Evolutionary conservation across 2,888 invertebrate genomes (phyloP).

Genomic region (Drosophila helvetica): DNA sequence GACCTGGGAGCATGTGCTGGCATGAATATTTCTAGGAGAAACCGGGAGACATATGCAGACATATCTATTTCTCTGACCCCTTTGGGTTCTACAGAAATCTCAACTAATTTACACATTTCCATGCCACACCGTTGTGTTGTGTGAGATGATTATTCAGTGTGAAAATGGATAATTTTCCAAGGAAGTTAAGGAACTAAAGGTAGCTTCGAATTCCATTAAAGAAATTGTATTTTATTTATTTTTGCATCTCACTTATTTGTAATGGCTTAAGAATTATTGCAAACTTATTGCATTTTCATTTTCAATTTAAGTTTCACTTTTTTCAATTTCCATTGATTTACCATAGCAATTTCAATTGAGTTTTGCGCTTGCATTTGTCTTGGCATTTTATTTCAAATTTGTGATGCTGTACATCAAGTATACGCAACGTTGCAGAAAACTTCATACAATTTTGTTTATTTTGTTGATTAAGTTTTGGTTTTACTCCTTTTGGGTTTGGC

Average conservation of each 20-base stretch:
- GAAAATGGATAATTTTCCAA: constrained; percentile 2
- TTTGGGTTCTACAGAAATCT: not conserved
- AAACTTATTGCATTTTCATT: too few relatives aligned
- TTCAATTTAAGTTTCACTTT: too few relatives aligned
- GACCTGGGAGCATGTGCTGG: constrained; percentile 3
- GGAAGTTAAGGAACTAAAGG: not conserved
- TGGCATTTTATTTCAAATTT: constrained; percentile 10
- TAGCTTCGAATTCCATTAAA: constrained; percentile 36
- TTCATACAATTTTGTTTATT: constrained; percentile 41
- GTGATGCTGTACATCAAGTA: constrained; percentile 23
- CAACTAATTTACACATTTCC: not conserved
- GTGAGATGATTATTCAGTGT: constrained; percentile 8
- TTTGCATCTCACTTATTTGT: constrained; percentile 56
- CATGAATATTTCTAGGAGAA: constrained; percentile 12
- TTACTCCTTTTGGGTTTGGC: constrained; percentile 15
- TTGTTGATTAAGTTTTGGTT: constrained; percentile 38
- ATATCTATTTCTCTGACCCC: not conserved
- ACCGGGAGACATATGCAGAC: not conserved
- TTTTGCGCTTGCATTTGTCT: constrained; percentile 18
- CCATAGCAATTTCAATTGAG: constrained; percentile 20
- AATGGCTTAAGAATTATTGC: constrained; percentile 60
- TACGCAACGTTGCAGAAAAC: constrained; percentile 35
- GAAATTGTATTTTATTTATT: constrained; percentile 68
- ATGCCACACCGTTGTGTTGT: not conserved
- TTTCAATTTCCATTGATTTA: constrained; percentile 17